phyloP scores from a whole-genome alignment of 2,888 invertebrate species.

The Tiliacea citrago region DNA sequence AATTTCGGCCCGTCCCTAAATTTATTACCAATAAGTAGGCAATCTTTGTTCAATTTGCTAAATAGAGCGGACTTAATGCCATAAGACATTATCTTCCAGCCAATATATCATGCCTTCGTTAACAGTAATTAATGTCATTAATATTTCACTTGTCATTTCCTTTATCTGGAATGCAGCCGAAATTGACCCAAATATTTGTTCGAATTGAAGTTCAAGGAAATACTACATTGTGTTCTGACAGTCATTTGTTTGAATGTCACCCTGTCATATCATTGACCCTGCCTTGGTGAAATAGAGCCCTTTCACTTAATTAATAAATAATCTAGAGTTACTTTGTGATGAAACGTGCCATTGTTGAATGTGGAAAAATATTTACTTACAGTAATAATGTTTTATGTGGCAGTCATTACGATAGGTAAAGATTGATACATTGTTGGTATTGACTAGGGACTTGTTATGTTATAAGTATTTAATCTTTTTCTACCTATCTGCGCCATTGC shows the following conservation, averaged over 20 bases:
- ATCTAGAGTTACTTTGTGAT: constrained; percentile 72
- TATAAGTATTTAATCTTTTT: constrained; percentile 1
- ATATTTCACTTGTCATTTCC: neutral
- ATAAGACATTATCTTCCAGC: neutral
- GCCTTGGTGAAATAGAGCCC: constrained; percentile 58
- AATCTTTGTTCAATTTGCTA: neutral
- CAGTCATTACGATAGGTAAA: constrained; percentile 37
- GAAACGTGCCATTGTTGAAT: constrained; percentile 69
- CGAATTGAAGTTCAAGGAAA: constrained; percentile 55
- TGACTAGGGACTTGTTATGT: constrained; percentile 13
- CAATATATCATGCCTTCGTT: neutral
- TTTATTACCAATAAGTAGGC: no score
- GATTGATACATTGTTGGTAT: constrained; percentile 49
- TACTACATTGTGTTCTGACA: constrained; percentile 33
- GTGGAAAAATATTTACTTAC: constrained; percentile 63
- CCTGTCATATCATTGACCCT: constrained; percentile 57
- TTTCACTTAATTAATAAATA: constrained; percentile 55
- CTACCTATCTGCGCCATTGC: no score
- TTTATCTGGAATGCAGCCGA: constrained; percentile 26
- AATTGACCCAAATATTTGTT: constrained; percentile 48
- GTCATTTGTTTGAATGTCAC: constrained; percentile 54
- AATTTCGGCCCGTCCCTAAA: no score
- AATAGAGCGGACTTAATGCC: no score
- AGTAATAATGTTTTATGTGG: constrained; percentile 61
- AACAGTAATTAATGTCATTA: neutral